Evolutionary conservation across 2,797 vertebrate genomes (phyloP).

Genomic region (Betta splendens): DNA sequence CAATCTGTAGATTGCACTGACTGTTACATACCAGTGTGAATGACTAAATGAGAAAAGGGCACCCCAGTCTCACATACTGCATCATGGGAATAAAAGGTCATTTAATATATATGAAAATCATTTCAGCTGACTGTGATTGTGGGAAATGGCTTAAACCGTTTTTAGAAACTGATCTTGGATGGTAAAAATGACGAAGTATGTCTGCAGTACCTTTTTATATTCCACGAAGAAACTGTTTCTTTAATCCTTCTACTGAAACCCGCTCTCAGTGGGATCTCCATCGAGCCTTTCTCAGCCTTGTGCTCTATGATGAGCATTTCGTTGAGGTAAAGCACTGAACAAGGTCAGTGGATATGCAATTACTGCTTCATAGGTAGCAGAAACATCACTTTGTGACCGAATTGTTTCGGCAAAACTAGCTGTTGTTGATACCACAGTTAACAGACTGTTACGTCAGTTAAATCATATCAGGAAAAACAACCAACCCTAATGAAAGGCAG

Average conservation of each 20-base stretch:
- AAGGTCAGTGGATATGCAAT: slow-evolving; percentile 44
- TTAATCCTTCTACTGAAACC: slow-evolving; percentile 9
- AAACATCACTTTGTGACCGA: slow-evolving; percentile 12
- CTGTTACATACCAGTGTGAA: slow-evolving; percentile 39
- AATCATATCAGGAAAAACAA: not conserved
- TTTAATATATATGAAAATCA: slow-evolving; percentile 75
- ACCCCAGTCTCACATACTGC: slow-evolving; percentile 20
- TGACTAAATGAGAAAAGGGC: slow-evolving; percentile 59
- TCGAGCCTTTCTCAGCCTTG: slow-evolving; percentile 9
- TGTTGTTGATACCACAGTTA: not conserved
- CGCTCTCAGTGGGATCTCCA: slow-evolving; percentile 3
- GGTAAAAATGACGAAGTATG: slow-evolving; percentile 13
- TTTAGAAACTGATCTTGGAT: slow-evolving; percentile 37
- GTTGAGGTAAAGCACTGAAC: slow-evolving; percentile 22
- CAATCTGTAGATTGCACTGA: slow-evolving; percentile 40
- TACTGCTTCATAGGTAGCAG: slow-evolving; percentile 15
- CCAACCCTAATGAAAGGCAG: not conserved
- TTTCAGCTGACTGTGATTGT: slow-evolving; percentile 50
- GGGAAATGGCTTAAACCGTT: slow-evolving; percentile 34
- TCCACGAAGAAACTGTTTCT: slow-evolving; percentile 13
- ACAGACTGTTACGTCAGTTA: not conserved
- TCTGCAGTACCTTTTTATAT: slow-evolving; percentile 24
- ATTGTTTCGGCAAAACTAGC: slow-evolving; percentile 10
- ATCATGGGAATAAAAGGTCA: slow-evolving; percentile 63
- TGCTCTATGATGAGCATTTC: slow-evolving; percentile 23